phyloP scores from a whole-genome alignment of 1,140 invertebrate species.

The Cyrtorhinus lividipennis region DNA sequence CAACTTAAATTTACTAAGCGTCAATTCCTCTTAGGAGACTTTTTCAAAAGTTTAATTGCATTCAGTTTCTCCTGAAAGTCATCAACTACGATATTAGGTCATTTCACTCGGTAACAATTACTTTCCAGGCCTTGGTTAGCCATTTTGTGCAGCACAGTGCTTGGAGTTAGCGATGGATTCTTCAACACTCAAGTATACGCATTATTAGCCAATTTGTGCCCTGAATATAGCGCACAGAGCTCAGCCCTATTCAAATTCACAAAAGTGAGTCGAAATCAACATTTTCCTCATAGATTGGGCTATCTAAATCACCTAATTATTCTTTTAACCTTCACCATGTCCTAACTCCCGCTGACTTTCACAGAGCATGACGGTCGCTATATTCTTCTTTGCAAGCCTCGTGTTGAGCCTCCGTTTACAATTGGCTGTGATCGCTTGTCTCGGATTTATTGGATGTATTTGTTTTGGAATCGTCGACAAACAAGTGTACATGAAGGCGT shows the following conservation, averaged over 20 bases:
- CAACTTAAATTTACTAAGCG: not conserved
- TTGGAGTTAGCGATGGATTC: slow-evolving; percentile 90
- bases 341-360: slow-evolving; percentile 27
- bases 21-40: not conserved
- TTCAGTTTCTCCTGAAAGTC: not conserved
- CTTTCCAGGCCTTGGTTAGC: slow-evolving; percentile 50
- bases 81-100: not conserved
- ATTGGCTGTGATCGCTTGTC: slow-evolving; percentile 34
- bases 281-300: not conserved
- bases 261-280: slow-evolving; percentile 22
- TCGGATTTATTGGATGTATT: slow-evolving; percentile 15
- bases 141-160: slow-evolving; percentile 72
- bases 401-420: slow-evolving; percentile 60
- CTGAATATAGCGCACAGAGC: slow-evolving; percentile 25
- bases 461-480: slow-evolving; percentile 13
- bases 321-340: not conserved
- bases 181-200: slow-evolving; percentile 95
- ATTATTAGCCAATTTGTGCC: slow-evolving; percentile 65
- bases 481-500: not conserved
- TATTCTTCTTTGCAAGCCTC: slow-evolving; percentile 76
- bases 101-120: slow-evolving; percentile 12
- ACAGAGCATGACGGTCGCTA: slow-evolving; percentile 80
- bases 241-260: slow-evolving; percentile 27
- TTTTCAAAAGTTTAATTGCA: not conserved
- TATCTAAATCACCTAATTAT: not conserved